Base-by-base conservation (phyloP, 2,797 vertebrate species). In the Jordanella pulchra region DNA sequence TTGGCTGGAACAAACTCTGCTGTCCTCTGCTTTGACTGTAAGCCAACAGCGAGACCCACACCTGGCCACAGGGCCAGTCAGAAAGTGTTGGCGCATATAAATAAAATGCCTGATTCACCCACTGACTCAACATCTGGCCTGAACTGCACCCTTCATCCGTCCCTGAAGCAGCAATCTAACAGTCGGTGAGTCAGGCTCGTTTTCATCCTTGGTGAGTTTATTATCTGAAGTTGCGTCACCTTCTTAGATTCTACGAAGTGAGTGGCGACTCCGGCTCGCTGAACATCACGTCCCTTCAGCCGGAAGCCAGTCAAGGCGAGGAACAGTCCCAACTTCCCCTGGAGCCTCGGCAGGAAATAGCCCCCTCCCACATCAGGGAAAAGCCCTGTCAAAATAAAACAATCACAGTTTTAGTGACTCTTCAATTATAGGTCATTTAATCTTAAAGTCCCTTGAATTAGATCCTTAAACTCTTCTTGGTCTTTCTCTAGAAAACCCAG, bases 351-450 rank as follows among this genome's bases (percentile, higher is more conserved):
- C 90, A 99, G 94, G 88, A 99, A 99, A 88, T 96, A 96, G 35
- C 98, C 98, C 35, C 97, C 97, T 30, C 98, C 98, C 9, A 99
- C 97, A 64, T 99, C 98, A 63, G 98, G 97, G 80, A 99, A 97
- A 51, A 99, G 93, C 35, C 98, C 98, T 99, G 87, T 9, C 86
- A 90, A 76, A 80, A 63, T 4, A 55, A 80, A 76, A 80, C 53
- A 21, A 25, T 23, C 50, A 67, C 30, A 39, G 64, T 15, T 65
- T n/a, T 12, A 13, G 32, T 14, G 32, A 61, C 32, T 12, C 58
- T 61, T 21, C 17, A 21, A 21, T 51, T 51, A 10, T n/a, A 32
- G 30, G 60, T 42, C 23, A 42, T 42, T 11, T 56, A 2, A 30
- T 18, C 11, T n/a, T 25, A 3, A 53, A 25, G 10, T 53, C 25